Base-by-base conservation (phyloP, 2,797 vertebrate genomes). In the Rhincodon typus region DNA sequence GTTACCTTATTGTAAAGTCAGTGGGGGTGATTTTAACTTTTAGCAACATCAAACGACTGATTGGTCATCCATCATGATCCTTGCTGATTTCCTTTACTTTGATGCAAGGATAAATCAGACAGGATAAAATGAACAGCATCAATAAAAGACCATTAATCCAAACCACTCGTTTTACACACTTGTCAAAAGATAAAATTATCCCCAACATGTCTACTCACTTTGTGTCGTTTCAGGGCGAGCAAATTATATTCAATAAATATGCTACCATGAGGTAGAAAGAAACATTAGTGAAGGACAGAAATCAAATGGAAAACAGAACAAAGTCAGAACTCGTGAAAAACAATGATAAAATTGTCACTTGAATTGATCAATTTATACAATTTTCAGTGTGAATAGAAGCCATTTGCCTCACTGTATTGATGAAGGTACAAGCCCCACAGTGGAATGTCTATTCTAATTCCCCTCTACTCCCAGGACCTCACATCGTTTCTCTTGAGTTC, bases 141-240 rank as follows among this genome's bases (percentile, higher is more conserved):
- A 38, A 66, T 93, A 93, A 93, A 25, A 93, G 62, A n/a, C n/a
- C 23, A 19, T 2, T n/a, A 66, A 93, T 67, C n/a, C 62, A 93
- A 23, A 42, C 42, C 62, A 93, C 42, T 25, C 4, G 13, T n/a
- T 67, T 67, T 66, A 91, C 13, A 19, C 90, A 3, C 42, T 13
- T 15, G 19, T 34, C n/a, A 93, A 93, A 93, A 93, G 62, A 42
- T 93, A 93, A 93, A 93, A 93, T 93, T 93, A 69, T n/a, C n/a
- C 21, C 94, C 46, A 94, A 25, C 4, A 13, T 46, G n/a, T 53
- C 25, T 12, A 94, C 67, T 77, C 30, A 53, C 30, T 62, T 62
- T 50, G 38, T 38, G 42, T 53, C 8, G 19, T n/a, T 95, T 77
- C 19, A 30, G n/a, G 66, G n/a, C 69, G 23, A 69, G 34, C 90